phyloP scores from a whole-genome alignment of 2,797 vertebrate species.

The Phataginus tricuspis region DNA sequence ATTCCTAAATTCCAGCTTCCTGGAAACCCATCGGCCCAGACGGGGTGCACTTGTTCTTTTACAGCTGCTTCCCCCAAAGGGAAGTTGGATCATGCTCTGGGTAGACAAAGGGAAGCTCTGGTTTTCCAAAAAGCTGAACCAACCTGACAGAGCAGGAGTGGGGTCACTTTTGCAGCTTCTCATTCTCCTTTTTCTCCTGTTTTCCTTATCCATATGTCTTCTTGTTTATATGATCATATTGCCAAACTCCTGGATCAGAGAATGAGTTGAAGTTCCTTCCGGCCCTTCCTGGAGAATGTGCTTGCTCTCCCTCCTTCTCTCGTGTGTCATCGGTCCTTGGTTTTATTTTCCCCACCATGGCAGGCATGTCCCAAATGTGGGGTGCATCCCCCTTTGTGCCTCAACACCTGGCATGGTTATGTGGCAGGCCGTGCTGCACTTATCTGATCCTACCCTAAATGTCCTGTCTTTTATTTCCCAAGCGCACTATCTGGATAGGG shows the following conservation, averaged over 20 bases:
- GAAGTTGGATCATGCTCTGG: not conserved
- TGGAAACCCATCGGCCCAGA: not conserved
- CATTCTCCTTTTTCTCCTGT: not conserved
- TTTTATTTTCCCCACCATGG: conserved; percentile 75
- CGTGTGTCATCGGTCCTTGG: conserved; percentile 61
- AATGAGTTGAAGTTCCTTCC: conserved; percentile 65
- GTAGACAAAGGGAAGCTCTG: not conserved
- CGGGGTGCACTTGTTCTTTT: not conserved
- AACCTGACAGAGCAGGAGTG: not conserved
- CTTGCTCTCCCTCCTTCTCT: conserved; percentile 73
- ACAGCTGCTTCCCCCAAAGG: not conserved
- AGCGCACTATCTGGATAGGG: conserved; percentile 99
- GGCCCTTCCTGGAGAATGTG: conserved; percentile 77
- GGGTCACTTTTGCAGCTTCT: conserved; percentile 43
- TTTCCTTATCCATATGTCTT: conserved; percentile 55
- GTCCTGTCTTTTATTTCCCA: conserved; percentile 99
- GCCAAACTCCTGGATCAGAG: conserved; percentile 62
- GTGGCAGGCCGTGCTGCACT: conserved; percentile 84
- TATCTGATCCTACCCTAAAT: conserved; percentile 96
- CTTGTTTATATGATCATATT: conserved; percentile 53
- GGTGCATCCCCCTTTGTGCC: conserved; percentile 75
- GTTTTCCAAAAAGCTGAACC: not conserved
- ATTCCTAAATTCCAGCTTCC: not conserved
- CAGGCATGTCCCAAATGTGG: conserved; percentile 70
- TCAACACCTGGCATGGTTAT: conserved; percentile 83